Percentiles rank a stretch among this genome's conserved stretches.
Conservation (phyloP, 2,113 vertebrate genomes). For the Neogale vison region DNA sequence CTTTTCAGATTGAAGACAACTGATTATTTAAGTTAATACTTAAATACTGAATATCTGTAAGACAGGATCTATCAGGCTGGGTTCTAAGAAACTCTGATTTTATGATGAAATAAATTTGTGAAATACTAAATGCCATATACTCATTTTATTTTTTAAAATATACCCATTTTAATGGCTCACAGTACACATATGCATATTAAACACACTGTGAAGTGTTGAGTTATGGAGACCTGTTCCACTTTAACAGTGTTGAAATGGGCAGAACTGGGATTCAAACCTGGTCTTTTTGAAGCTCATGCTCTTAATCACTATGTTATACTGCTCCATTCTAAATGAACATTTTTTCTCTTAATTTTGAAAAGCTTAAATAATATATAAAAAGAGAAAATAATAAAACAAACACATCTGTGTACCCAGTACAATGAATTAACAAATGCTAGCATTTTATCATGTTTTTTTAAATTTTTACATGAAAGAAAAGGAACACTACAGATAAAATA, state of each 20-base stretch:
- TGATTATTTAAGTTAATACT: not conserved
- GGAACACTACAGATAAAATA: not conserved
- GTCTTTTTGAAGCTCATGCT: not conserved
- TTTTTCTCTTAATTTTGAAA: not conserved
- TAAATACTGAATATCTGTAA: not conserved
- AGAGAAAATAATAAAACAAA: not conserved
- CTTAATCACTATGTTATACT: not conserved
- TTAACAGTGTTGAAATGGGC: not conserved
- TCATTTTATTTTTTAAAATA: not conserved
- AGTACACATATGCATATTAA: not conserved
- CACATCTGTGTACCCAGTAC: not conserved
- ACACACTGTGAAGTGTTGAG: not conserved
- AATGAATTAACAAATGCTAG: not conserved
- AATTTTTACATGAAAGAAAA: not conserved
- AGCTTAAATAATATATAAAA: conserved; percentile 13
- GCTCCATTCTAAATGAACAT: not conserved
- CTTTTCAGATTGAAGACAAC: not conserved
- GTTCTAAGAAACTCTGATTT: not conserved
- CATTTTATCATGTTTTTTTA: not conserved
- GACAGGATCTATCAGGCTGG: not conserved
- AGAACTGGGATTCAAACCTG: not conserved
- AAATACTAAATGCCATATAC: not conserved
- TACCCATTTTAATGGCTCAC: not conserved
- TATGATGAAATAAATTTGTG: not conserved
- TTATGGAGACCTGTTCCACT: not conserved